Evolutionary conservation across 2,888 invertebrate species (phyloP).

Genomic region (Lithosia quadra): DNA sequence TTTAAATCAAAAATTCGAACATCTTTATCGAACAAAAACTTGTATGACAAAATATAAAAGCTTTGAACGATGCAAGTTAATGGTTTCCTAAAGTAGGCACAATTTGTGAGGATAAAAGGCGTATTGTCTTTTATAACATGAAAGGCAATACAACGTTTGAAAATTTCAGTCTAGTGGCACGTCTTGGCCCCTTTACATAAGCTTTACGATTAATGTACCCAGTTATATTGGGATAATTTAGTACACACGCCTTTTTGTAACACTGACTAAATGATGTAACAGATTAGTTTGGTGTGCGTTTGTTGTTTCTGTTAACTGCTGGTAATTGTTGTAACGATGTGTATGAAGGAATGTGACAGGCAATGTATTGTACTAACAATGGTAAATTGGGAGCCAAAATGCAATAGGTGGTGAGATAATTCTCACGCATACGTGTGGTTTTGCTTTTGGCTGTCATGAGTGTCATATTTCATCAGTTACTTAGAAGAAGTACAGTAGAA

Average conservation of each 20-base stretch:
- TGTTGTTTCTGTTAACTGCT: no score
- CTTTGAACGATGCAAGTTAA: slow-evolving; percentile 64
- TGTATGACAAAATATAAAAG: slow-evolving; percentile 56
- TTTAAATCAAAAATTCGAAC: slow-evolving; percentile 34
- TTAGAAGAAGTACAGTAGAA: no score
- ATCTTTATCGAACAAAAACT: slow-evolving; percentile 42
- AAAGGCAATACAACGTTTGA: slow-evolving; percentile 24
- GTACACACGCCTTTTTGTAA: slow-evolving; percentile 1
- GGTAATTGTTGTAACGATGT: no score
- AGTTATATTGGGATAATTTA: slow-evolving; percentile 17
- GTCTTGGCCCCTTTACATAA: slow-evolving; percentile 20
- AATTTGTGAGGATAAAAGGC: slow-evolving; percentile 63
- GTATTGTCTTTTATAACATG: slow-evolving; percentile 54
- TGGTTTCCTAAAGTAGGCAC: slow-evolving; percentile 59
- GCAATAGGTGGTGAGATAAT: no score
- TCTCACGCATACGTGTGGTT: no score
- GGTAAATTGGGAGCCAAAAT: no score
- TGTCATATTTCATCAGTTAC: no score
- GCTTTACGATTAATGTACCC: slow-evolving; percentile 12
- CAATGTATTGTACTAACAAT: no score
- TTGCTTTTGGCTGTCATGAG: no score
- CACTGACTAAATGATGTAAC: not conserved
- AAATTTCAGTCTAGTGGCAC: slow-evolving; percentile 24
- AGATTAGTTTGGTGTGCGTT: no score
- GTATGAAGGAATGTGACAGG: no score